A percentile compares a stretch with the other conserved stretches of the same genome.
phyloP scores from a whole-genome alignment of 2,113 vertebrate species.

The Datnioides undecimradiatus region DNA sequence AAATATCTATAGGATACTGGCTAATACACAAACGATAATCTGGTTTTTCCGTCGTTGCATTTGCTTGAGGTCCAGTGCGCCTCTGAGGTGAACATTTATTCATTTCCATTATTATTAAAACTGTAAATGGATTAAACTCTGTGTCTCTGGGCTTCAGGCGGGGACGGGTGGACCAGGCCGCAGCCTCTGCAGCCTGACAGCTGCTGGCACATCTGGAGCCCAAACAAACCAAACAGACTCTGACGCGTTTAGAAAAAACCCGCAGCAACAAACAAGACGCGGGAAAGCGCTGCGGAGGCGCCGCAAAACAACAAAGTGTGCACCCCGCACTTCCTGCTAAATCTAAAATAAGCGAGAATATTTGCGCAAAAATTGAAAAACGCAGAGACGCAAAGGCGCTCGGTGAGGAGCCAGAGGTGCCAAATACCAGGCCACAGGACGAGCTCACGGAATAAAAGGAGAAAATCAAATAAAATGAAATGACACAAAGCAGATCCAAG shows the following conservation, averaged over 20 bases:
- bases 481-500: neutral
- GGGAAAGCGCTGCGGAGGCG: constrained; percentile 1
- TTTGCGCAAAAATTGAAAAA: neutral
- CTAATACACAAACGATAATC: neutral
- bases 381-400: neutral
- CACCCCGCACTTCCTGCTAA: too few relatives aligned
- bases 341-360: too few relatives aligned
- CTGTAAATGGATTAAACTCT: too few relatives aligned
- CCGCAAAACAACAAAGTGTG: neutral
- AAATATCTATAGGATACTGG: neutral
- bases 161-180: constrained; percentile 45
- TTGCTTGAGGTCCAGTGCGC: neutral
- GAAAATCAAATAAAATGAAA: neutral
- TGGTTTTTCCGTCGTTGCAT: neutral
- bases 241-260: neutral
- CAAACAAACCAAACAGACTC: neutral
- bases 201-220: constrained; percentile 2
- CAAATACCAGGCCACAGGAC: neutral
- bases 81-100: too few relatives aligned
- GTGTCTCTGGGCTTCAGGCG: too few relatives aligned
- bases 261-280: neutral
- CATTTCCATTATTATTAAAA: too few relatives aligned
- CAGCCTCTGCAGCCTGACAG: constrained; percentile 26
- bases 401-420: neutral
- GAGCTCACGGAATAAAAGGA: neutral